Evolutionary conservation across 2,888 invertebrate genomes (phyloP).

Genomic region (Cerceris rybyensis): DNA sequence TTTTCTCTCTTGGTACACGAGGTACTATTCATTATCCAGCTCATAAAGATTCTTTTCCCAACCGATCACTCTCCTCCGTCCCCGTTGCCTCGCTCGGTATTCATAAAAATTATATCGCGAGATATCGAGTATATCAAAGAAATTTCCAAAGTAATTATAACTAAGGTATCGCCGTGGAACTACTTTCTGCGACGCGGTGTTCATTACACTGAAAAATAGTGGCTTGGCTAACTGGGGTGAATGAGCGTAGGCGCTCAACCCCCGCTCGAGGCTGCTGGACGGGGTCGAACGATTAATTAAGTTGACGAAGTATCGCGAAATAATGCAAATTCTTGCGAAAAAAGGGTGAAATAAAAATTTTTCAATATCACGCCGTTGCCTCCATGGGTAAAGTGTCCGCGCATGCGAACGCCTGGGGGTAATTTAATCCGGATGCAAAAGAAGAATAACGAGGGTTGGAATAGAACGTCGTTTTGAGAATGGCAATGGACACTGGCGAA

Average conservation of each 20-base stretch:
- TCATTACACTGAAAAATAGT: slow-evolving; percentile 49
- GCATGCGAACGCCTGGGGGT: background rate
- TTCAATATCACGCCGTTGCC: slow-evolving; percentile 47
- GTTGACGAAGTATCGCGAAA: slow-evolving; percentile 55
- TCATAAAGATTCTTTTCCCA: background rate
- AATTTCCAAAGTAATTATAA: slow-evolving; percentile 55
- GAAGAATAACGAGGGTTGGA: slow-evolving; percentile 32
- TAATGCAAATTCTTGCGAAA: slow-evolving; percentile 52
- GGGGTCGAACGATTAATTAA: slow-evolving; percentile 59
- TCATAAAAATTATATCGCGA: background rate
- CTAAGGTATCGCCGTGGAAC: slow-evolving; percentile 25
- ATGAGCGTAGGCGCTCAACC: background rate
- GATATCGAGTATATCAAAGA: slow-evolving; percentile 22
- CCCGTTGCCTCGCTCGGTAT: no score
- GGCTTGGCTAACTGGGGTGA: background rate
- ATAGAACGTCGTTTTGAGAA: slow-evolving; percentile 22
- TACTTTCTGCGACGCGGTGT: slow-evolving; percentile 28
- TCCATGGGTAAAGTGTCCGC: background rate
- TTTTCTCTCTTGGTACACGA: background rate
- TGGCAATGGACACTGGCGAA: slow-evolving; percentile 1
- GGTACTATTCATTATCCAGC: background rate
- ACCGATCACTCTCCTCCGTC: no score
- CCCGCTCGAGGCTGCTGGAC: slow-evolving; percentile 5
- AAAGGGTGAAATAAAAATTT: slow-evolving; percentile 47
- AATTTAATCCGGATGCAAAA: slow-evolving; percentile 49